Evolutionary conservation across 2,888 invertebrate species (phyloP), one percentile per base, ranked within the genome.

Genomic region (Pseudanteris insignis): DNA sequence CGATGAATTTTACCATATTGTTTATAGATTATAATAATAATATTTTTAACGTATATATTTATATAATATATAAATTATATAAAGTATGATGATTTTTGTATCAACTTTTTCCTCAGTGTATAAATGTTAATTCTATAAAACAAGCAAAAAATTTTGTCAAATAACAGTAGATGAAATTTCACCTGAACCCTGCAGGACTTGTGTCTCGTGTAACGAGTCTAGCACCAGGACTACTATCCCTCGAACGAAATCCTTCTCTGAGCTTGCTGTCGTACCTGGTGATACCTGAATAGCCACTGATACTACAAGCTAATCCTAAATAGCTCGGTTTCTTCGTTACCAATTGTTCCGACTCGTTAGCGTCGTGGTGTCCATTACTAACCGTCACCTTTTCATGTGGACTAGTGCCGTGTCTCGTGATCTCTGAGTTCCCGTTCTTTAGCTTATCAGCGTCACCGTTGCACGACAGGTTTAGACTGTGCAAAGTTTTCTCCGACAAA

Each of bases 221-320:
- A 14, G 78, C 69, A 25, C 79, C 79, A 51, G 79, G 79, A 68
- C 79, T 79, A 65, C 76, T 79, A 64, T 79, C 79, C 67, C 79
- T 73, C 40, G 79, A 79, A n/a, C 79, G 70, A 51, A 79, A 79
- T 26, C 89, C 89, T 74, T 90, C 89, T 8, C 90, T 83, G 25
- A 89, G 81, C 74, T 90, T 89, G 0, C 92, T 91, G 79, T 92
- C 91, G 84, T 93, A 94, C 54, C 92, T 90, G 3, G 90, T 92
- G 50, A 91, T 84, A 69, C 91, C 91, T 2, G 91, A 90, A 77
- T 95, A 95, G 2, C 94, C 94, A 81, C 91, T 93, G 41, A 94
- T 92, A 11, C 93, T 92, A 77, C 94, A 92, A 40, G 94, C 93
- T 61, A 95, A 82, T 71, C 91, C 92, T 48, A 95, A 82, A 78